phyloP scores from a whole-genome alignment of 1,140 invertebrate genomes.

The Drosophila sturtevanti region DNA sequence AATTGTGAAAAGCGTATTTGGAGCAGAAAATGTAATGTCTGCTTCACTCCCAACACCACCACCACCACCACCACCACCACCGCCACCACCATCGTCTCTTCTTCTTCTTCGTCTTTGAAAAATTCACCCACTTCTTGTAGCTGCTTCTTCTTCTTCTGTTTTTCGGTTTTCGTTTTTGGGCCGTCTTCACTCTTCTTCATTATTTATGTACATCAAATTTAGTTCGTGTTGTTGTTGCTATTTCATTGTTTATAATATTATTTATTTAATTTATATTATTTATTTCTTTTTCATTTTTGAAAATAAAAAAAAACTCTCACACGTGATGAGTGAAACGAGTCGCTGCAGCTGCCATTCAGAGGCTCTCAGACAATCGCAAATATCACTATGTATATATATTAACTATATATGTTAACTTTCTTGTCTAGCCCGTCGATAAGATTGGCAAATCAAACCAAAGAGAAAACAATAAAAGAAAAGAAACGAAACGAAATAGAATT shows the following conservation, averaged over 20 bases:
- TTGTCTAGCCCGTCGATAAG: neutral
- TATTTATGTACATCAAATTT: slow-evolving; percentile 27
- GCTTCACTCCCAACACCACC: slow-evolving; percentile 1
- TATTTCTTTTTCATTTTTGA: slow-evolving; percentile 18
- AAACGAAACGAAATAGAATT: neutral
- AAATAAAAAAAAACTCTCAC: slow-evolving; percentile 35
- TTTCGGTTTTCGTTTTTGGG: slow-evolving; percentile 21
- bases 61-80: too few species aligned
- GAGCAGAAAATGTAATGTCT: slow-evolving; percentile 79
- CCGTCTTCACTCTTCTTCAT: slow-evolving; percentile 37
- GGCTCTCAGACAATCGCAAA: neutral
- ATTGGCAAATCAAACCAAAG: neutral
- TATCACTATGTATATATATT: too few species aligned
- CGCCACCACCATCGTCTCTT: neutral
- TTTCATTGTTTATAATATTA: slow-evolving; percentile 3
- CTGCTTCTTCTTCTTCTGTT: neutral
- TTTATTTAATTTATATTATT: slow-evolving; percentile 20
- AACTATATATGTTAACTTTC: slow-evolving; percentile 1
- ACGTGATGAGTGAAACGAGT: slow-evolving; percentile 12
- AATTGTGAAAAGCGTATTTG: slow-evolving; percentile 79
- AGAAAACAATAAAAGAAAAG: neutral
- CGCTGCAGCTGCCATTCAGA: neutral
- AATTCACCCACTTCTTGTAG: neutral
- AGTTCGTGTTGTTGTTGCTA: neutral
- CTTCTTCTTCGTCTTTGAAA: neutral